Base-by-base conservation (phyloP, 2,888 invertebrate species). In the Sipha maydis region DNA sequence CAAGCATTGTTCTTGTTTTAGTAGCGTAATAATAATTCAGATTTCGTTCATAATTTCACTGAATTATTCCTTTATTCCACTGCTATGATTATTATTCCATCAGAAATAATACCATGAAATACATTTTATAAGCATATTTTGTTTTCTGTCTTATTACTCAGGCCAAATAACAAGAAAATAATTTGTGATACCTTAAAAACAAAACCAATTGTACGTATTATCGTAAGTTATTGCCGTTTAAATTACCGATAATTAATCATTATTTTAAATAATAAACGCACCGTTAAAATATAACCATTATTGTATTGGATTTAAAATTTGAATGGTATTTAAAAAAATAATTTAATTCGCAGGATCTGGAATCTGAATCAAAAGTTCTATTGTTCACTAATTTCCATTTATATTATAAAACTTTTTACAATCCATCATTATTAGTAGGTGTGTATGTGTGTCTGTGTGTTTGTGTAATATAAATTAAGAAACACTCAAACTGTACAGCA, bases 11-110 rank as follows among this genome's bases (percentile, higher is more conserved):
- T 73, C n/a, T 83, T 56, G 73, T 84, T 75, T 61, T 61, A 41
- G 41, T 41, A 7, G 76, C 41, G 21, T 61, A 28, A 75, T 76
- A 76, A 75, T 61, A 84, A 76, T 76, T 84, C 28, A 38, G 75
- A 84, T 84, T 83, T 61, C 28, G 38, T 76, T 84, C 83, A 41
- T 84, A 41, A 76, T 84, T 76, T 76, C 61, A 61, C 28, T 31
- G 75, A 19, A 41, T 61, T 34, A 75, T 75, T 75, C 34, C n/a
- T 73, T 75, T 84, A 84, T 84, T 41, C 9, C 61, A 25, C 41
- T 69, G 28, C 25, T 38, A 61, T 41, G 61, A 41, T 84, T 61
- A 61, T 84, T 76, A 83, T 83, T 56, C 19, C 9, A 56, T 38
- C 19, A 73, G 34, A 73, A 73, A 73, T 73, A 56, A 73, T 38